Base-by-base conservation (phyloP, 2,113 vertebrate genomes). In the Ancistrus triradiatus region DNA sequence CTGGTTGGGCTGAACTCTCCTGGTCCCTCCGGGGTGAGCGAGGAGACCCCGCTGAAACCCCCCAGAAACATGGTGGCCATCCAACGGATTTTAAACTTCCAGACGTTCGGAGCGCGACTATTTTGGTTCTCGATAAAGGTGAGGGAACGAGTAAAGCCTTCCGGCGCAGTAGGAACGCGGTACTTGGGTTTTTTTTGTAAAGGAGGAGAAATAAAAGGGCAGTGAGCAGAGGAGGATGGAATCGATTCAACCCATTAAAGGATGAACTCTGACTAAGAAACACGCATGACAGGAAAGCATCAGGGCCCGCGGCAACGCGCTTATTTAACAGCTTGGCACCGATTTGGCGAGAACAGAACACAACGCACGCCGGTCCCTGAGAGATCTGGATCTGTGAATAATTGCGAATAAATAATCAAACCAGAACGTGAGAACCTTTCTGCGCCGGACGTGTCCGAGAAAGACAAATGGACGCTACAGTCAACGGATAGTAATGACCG, bases 291-390 rank as follows among this genome's bases (percentile, higher is more conserved):
- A 69, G 70, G 72, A 67, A 80, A 58, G 68, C 70, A 68, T 49
- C 59, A 56, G 57, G 71, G 81, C 77, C 76, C 52, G 57, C 43
- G 71, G 81, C 77, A 2, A 75, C 44, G 52, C 57, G 74, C 67
- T 75, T 78, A 79, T 77, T 80, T 78, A 81, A 71, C 65, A 70
- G 59, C 80, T 81, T 81, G 71, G 74, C 74, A 83, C 51, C 6
- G 58, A 43, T 73, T 81, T 31, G 66, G 69, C 67, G 42, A 68
- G 53, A 33, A 7, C 3, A 31, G 27, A 31, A 3, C 3, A 31
- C 3, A 31, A 7, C 27, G 27, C 27, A 31, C n/a, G 27, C 27
- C 3, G 27, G 27, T 31, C 7, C 7, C 27, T 31, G 7, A 31
- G n/a, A n/a, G n/a, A n/a, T n/a, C n/a, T n/a, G n/a, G n/a, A n/a